Base-by-base conservation (phyloP, 2,113 vertebrate species). In the Aspidoscelis tigris region DNA sequence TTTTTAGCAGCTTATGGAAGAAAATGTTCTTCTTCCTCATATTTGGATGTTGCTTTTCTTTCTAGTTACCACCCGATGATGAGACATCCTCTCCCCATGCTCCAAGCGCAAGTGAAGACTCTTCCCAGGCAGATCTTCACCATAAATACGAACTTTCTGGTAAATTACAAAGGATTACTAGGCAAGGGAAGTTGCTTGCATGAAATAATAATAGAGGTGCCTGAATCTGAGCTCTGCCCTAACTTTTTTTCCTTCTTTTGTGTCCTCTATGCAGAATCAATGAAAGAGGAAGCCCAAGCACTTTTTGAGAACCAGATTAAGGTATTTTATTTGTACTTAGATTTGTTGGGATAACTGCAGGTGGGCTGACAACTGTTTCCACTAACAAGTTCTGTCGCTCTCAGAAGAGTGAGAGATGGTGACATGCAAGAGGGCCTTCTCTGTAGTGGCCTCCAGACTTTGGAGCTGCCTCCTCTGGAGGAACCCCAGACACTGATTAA, bases 231-330 rank as follows among this genome's bases (percentile, higher is more conserved):
- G 88, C 87, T 61, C 93, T 86, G 86, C 89, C 90, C 94, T 86
- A 92, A 90, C 88, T 89, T 91, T 89, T 39, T 8, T 93, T 87
- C 5, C 14, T 47, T 5, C 47, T 80, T 78, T 89, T 78, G 72
- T 41, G 92, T 73, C 94, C 76, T 89, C 94, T 92, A 89, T 58
- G 86, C 96, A 95, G 96, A 98, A 94, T 97, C 95, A 96, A 95
- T 96, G 93, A 96, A 98, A 76, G 98, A 99, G 90, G 98, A 99
- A 94, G 97, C 98, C 91, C 97, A 97, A 85, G 95, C 96, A 84
- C 97, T 98, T 2, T 98, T 97, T 82, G 98, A 96, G 95, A 98
- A 97, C 92, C 96, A 96, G 91, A 96, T 97, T 84, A 99, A 99
- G 97, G 98, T 99, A 97, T 95, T 94, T 91, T 69, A 75, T 68